Base-by-base conservation (phyloP, 2,797 vertebrate genomes). In the Coendou prehensilis region DNA sequence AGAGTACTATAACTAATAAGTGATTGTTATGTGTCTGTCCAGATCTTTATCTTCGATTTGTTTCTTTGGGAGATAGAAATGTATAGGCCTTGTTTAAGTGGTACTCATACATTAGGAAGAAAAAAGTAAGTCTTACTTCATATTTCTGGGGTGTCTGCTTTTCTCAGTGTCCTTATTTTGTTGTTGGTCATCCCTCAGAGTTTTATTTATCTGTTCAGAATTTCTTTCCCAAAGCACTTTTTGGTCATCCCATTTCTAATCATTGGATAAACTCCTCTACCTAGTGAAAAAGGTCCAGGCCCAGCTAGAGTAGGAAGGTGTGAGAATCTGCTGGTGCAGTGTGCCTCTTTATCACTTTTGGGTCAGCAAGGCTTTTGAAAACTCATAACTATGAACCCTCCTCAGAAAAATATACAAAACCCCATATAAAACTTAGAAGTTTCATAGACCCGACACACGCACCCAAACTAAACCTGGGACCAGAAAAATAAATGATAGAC, bases 91-190 rank as follows among this genome's bases (percentile, higher is more conserved):
- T 80, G 20, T 56, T 30, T 85, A 50, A 81, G 45, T 81, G 64
- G 22, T n/a, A 67, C 6, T 94, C 28, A 63, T 86, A 76, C 94
- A 41, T 92, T 56, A 81, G 73, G 71, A 63, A 84, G n/a, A 80
- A 75, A 95, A 94, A 57, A 63, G 8, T 69, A 63, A 57, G 5
- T 45, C 45, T 75, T 54, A 47, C 26, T 95, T 33, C 28, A 41
- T 15, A 64, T 93, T 84, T 96, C 71, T 91, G 64, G 52, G 18
- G 4, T 76, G 79, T 56, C 45, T 11, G 17, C 52, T 88, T 54
- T 84, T 33, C 50, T 96, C 57, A 52, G 10, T 87, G 11, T 76
- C 80, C 20, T 84, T 85, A 80, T 57, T 18, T 41, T 92, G 85
- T 95, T 88, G 88, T 61, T 30, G 52, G 41, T 89, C 57, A 45